Evolutionary conservation across 2,113 vertebrate genomes (phyloP), one percentile per base, ranked within the genome.

Genomic region (Puntigrus tetrazona): DNA sequence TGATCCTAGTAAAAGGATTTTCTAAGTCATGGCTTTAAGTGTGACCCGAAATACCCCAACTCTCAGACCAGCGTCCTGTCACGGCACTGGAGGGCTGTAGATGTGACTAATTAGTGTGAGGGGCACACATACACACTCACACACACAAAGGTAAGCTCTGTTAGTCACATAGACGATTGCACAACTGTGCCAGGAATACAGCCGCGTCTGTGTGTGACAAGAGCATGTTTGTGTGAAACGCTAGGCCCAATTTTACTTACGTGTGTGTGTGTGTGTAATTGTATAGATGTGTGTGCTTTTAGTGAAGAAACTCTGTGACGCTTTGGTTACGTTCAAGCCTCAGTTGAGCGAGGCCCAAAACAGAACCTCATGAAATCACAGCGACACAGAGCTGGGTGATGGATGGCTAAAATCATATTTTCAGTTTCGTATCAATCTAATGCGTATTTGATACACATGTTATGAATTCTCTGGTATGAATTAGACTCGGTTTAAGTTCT

Each of bases 41-140:
- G 57, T n/a, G 50, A 10, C 74, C 22, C 90, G 84, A n/a, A 78
- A 79, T 65, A 31, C 31, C 65, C 61, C 8, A 22, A n/a, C 36
- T 82, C 13, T 47, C 63, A 86, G 69, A 81, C 18, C 70, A 34
- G 67, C 61, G 4, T 34, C 14, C 4, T 82, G 84, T 79, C 80
- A 45, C 57, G 9, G 45, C 57, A 52, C 25, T 5, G 16, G 18
- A 29, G 78, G 55, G 86, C 79, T 77, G 81, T 79, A 88, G 87
- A 70, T 57, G 43, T 69, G 80, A 47, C 79, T 88, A 89, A 91
- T 91, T 89, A 88, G 75, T 82, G 84, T 79, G 90, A 34, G 20
- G 16, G 41, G 1, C 84, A 72, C 50, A 63, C 27, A 4, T 14
- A 78, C 41, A 55, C 41, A 84, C 57, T n/a, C 88, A 87, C 73